These are phyloP conservation scores for Chloromyia formosa DNA, from an alignment of 2,888 invertebrate species.

Conservation along the genomic window DNA sequence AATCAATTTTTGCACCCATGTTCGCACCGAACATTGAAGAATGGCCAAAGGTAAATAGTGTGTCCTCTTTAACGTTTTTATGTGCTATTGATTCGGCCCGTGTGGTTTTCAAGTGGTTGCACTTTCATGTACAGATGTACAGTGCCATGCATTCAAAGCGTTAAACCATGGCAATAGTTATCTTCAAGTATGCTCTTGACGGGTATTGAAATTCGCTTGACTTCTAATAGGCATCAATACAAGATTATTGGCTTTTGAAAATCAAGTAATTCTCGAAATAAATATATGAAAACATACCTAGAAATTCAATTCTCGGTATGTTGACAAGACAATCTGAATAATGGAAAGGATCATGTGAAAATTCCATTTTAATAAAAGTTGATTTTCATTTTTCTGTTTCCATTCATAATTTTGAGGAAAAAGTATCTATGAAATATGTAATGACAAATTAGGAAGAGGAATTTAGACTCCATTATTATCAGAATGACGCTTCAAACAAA, in stretches of 20 bases:
- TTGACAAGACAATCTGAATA: too few relatives aligned
- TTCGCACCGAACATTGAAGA: conserved; percentile 3
- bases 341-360: too few relatives aligned
- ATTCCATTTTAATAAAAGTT: too few relatives aligned
- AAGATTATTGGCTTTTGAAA: conserved; percentile 19
- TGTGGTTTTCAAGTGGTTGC: conserved; percentile 24
- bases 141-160: conserved; percentile 26
- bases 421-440: too few relatives aligned
- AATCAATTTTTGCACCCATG: conserved; percentile 37
- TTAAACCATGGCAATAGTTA: conserved; percentile 28
- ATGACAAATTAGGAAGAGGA: too few relatives aligned
- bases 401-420: too few relatives aligned
- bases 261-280: background rate
- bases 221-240: conserved; percentile 12
- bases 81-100: background rate
- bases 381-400: too few relatives aligned
- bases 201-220: conserved; percentile 11
- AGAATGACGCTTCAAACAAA: too few relatives aligned
- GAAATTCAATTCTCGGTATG: too few relatives aligned
- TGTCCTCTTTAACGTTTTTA: conserved; percentile 18
- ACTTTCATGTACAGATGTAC: background rate
- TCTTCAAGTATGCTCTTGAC: conserved; percentile 22
- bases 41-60: conserved; percentile 31
- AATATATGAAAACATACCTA: background rate
- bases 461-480: too few relatives aligned